Conservation (phyloP, 2,888 invertebrate species). For the Drosophila prostipennis region DNA sequence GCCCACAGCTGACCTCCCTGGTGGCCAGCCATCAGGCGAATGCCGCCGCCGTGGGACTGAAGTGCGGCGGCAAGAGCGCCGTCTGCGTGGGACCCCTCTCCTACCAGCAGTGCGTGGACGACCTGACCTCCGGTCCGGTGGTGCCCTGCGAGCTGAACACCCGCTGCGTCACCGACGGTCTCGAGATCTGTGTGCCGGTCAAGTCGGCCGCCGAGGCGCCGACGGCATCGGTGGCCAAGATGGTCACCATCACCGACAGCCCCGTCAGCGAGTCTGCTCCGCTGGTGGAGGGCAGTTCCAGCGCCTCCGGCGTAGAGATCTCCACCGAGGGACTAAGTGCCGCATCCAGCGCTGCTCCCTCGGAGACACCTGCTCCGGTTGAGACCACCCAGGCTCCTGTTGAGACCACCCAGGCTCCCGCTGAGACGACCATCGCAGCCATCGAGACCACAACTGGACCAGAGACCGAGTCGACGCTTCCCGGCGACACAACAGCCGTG, state of each 20-base stretch:
- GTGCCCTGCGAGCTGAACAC: conserved; percentile 66
- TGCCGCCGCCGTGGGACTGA: conserved; percentile 52
- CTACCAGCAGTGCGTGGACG: conserved; percentile 69
- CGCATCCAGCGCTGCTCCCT: conserved; percentile 12
- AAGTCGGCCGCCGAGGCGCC: conserved; percentile 49
- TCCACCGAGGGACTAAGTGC: conserved; percentile 27
- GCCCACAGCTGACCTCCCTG: conserved; percentile 73
- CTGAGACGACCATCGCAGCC: conserved; percentile 17
- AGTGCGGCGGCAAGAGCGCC: conserved; percentile 76
- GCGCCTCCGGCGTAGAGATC: background rate
- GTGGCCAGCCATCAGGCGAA: conserved; percentile 61
- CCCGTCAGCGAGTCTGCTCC: conserved; percentile 39
- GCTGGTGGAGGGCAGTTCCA: conserved; percentile 20
- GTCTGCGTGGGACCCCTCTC: conserved; percentile 81
- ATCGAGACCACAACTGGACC: conserved; percentile 12
- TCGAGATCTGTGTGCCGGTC: conserved; percentile 75
- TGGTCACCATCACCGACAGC: conserved; percentile 62
- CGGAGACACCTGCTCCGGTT: background rate
- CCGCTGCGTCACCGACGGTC: conserved; percentile 80
- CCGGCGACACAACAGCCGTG: conserved; percentile 1
- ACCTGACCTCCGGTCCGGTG: conserved; percentile 62
- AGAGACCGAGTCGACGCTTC: conserved; percentile 8
- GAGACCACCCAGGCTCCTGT: conserved; percentile 2
- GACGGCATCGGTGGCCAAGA: conserved; percentile 55
- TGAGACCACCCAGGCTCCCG: conserved; percentile 11